Evolutionary conservation across 2,113 vertebrate species (phyloP).

Genomic region (Leuciscus idus): DNA sequence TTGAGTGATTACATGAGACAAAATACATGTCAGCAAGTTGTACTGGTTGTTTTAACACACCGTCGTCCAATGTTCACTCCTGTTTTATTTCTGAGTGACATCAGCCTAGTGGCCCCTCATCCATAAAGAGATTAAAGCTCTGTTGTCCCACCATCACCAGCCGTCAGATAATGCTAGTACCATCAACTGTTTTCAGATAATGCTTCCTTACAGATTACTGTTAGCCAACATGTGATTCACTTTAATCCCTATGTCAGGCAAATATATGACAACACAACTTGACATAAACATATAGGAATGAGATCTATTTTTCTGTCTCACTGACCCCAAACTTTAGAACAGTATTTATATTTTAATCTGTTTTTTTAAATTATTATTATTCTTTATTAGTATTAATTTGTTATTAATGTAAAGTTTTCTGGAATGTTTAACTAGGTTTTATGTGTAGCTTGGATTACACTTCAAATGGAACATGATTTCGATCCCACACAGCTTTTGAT

Average conservation of each 20-base stretch:
- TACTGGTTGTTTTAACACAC: no score
- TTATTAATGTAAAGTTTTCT: not conserved
- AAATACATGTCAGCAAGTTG: no score
- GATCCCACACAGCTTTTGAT: not conserved
- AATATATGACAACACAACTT: no score
- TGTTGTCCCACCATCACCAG: not conserved
- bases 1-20: no score
- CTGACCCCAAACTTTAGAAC: no score
- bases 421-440: not conserved
- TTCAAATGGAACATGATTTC: not conserved
- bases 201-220: not conserved
- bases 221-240: not conserved
- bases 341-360: no score
- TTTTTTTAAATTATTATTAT: no score
- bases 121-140: slow-evolving; percentile 1
- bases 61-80: no score
- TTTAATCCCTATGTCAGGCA: not conserved
- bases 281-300: not conserved
- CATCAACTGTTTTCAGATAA: slow-evolving; percentile 6
- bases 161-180: not conserved
- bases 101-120: no score
- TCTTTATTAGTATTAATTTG: not conserved
- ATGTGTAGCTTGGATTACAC: not conserved
- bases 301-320: not conserved
- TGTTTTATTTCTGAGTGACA: no score